A percentile compares a stretch with the other conserved stretches of the same genome.
phyloP scores from a whole-genome alignment of 2,797 vertebrate species.

The Chelon auratus region DNA sequence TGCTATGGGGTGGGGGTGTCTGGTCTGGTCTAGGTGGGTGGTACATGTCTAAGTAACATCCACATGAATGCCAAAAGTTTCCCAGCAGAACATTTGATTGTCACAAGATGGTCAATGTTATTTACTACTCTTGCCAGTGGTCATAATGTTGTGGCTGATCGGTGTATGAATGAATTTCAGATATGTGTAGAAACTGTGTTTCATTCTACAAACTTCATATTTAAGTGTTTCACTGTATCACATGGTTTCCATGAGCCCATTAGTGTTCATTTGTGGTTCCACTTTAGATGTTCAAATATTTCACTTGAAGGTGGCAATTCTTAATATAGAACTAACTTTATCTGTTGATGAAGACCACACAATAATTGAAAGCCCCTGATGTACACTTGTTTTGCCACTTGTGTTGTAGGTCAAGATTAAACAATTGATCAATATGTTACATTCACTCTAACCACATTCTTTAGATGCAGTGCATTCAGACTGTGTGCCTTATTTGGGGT shows the following conservation, averaged over 20 bases:
- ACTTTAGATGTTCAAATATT: no score
- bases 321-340: not conserved
- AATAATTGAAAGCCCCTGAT: conserved; percentile 1
- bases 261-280: not conserved
- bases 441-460: no score
- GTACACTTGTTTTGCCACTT: not conserved
- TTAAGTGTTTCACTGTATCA: not conserved
- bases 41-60: no score
- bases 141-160: no score
- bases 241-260: not conserved
- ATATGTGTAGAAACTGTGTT: not conserved
- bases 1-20: no score
- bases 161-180: not conserved
- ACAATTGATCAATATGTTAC: not conserved
- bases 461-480: no score
- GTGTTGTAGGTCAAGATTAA: conserved; percentile 18
- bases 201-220: not conserved
- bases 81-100: no score
- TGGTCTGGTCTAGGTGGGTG: no score
- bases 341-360: not conserved
- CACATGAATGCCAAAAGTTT: no score
- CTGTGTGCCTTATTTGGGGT: no score
- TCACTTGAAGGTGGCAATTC: not conserved
- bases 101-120: no score
- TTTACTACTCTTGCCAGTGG: no score